These are phyloP conservation scores for Silurus asotus DNA, from an alignment of 2,113 vertebrate species.

Conservation along the genomic window DNA sequence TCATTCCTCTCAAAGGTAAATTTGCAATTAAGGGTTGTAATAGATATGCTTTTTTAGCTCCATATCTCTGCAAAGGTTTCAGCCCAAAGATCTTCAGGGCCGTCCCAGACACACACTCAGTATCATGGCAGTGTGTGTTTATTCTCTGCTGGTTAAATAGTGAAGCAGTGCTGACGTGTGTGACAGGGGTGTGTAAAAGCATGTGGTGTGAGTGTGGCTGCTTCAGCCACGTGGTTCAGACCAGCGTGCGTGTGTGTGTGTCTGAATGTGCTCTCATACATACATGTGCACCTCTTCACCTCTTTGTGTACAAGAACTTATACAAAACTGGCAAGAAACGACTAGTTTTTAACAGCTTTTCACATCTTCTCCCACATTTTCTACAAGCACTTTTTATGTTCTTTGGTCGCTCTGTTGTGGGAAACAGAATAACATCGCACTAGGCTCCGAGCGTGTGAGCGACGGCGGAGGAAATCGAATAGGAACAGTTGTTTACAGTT, in stretches of 20 bases:
- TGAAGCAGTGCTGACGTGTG: slow-evolving; percentile 43
- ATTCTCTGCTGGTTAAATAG: slow-evolving; percentile 31
- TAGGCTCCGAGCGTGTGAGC: slow-evolving; percentile 21
- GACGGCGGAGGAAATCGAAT: neutral
- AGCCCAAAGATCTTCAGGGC: neutral
- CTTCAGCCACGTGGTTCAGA: slow-evolving; percentile 1
- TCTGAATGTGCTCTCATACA: neutral
- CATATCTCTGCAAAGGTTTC: neutral
- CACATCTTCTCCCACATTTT: slow-evolving; percentile 5
- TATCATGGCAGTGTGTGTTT: slow-evolving; percentile 36
- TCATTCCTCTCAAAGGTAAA: too few relatives aligned
- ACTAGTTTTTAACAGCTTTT: neutral
- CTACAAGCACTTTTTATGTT: slow-evolving; percentile 21
- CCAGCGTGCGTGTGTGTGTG: neutral
- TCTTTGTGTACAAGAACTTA: neutral
- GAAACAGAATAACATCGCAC: neutral
- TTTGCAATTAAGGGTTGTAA: too few relatives aligned
- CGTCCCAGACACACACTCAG: neutral
- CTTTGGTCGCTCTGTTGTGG: slow-evolving; percentile 7
- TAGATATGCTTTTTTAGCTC: neutral
- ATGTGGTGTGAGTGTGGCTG: slow-evolving; percentile 19
- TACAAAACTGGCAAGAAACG: neutral
- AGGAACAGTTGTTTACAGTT: slow-evolving; percentile 51
- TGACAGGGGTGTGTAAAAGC: slow-evolving; percentile 46
- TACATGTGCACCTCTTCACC: neutral